Evolutionary conservation across 2,888 invertebrate genomes (phyloP).

Genomic region (Timema cristinae): DNA sequence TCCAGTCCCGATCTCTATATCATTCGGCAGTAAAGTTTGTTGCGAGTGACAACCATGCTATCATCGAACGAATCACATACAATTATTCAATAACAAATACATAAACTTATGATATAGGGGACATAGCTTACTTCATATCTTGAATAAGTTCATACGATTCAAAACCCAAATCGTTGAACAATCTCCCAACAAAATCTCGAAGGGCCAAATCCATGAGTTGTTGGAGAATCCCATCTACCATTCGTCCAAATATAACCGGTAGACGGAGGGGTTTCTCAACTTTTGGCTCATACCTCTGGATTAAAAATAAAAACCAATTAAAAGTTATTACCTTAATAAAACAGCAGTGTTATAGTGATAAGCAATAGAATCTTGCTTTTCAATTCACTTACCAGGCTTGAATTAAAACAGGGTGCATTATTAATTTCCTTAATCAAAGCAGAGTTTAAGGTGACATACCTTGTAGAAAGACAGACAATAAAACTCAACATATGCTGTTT

Average conservation of each 20-base stretch:
- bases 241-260: conserved; percentile 76
- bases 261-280: conserved; percentile 50
- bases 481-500: too few relatives aligned
- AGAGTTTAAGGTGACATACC: too few relatives aligned
- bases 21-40: too few relatives aligned
- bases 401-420: too few relatives aligned
- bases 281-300: conserved; percentile 24
- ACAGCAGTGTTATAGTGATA: neutral
- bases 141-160: conserved; percentile 61
- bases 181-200: conserved; percentile 72
- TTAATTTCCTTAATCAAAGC: too few relatives aligned
- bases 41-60: too few relatives aligned
- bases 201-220: conserved; percentile 75
- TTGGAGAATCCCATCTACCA: conserved; percentile 78
- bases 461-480: too few relatives aligned
- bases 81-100: neutral
- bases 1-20: too few relatives aligned
- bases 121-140: conserved; percentile 58
- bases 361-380: too few relatives aligned
- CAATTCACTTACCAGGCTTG: too few relatives aligned
- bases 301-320: neutral
- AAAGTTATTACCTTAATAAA: neutral
- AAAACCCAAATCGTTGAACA: conserved; percentile 68
- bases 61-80: neutral
- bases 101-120: too few relatives aligned